phyloP scores from a whole-genome alignment of 1,140 invertebrate genomes.

The Lordiphosa stackelbergi region DNA sequence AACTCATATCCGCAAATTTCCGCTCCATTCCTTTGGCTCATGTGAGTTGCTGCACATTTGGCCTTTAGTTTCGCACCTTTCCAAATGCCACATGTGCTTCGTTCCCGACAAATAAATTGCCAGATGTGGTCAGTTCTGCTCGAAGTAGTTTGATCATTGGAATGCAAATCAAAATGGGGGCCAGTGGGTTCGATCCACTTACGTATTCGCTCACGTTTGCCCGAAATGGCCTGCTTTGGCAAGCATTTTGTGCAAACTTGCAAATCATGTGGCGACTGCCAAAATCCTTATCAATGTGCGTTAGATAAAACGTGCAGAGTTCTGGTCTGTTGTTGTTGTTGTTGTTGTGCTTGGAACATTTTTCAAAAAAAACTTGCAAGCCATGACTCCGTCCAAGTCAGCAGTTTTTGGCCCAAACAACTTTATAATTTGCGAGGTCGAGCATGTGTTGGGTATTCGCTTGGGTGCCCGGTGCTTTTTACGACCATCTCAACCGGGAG shows the following conservation, averaged over 20 bases:
- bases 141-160: slow-evolving; percentile 24
- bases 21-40: neutral
- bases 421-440: slow-evolving; percentile 68
- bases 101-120: too few species aligned
- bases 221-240: slow-evolving; percentile 42
- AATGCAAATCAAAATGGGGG: slow-evolving; percentile 26
- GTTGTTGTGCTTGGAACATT: slow-evolving; percentile 33
- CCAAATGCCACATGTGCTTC: slow-evolving; percentile 13
- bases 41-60: too few species aligned
- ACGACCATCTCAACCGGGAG: slow-evolving; percentile 61
- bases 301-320: slow-evolving; percentile 66
- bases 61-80: slow-evolving; percentile 19
- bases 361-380: slow-evolving; percentile 62
- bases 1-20: neutral
- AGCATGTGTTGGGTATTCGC: slow-evolving; percentile 46
- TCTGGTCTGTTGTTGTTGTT: slow-evolving; percentile 16
- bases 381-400: slow-evolving; percentile 30
- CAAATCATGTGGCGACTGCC: slow-evolving; percentile 70
- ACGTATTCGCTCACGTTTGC: slow-evolving; percentile 49
- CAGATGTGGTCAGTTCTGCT: slow-evolving; percentile 5
- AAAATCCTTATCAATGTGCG: slow-evolving; percentile 72
- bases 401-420: slow-evolving; percentile 66
- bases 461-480: slow-evolving; percentile 55
- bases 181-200: slow-evolving; percentile 22
- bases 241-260: slow-evolving; percentile 66